These are phyloP conservation scores for Myocastor coypus DNA, from an alignment of 2,113 vertebrate genomes.

Conservation along the genomic window DNA sequence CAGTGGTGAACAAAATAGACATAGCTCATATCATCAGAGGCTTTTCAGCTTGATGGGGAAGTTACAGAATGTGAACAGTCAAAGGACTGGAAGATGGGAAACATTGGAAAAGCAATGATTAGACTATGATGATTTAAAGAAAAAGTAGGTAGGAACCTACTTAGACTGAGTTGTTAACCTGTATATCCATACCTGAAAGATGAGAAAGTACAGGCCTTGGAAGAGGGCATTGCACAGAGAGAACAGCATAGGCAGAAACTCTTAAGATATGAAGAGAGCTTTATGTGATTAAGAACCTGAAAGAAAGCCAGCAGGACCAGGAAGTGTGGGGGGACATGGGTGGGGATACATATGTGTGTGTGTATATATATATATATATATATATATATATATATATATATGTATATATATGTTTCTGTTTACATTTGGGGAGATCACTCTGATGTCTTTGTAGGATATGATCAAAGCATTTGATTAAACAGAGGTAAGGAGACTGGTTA, in stretches of 20 bases:
- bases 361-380: neutral
- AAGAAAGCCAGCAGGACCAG: neutral
- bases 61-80: neutral
- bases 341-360: too few species aligned
- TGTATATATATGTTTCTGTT: neutral
- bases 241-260: neutral
- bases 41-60: neutral
- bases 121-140: neutral
- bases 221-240: neutral
- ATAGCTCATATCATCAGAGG: neutral
- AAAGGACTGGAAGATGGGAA: constrained; percentile 1
- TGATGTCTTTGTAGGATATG: neutral
- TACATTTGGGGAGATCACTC: neutral
- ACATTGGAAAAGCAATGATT: neutral
- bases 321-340: neutral
- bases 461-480: neutral
- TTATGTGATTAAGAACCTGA: neutral
- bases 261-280: neutral
- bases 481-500: neutral
- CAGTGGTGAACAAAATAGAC: neutral
- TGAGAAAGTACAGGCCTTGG: constrained; percentile 9
- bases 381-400: neutral
- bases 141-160: neutral
- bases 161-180: neutral
- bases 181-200: neutral